Percentiles rank a stretch among this genome's conserved stretches.
Evolutionary conservation across 2,888 invertebrate genomes (phyloP).

Genomic region (Oscheius sp.): DNA sequence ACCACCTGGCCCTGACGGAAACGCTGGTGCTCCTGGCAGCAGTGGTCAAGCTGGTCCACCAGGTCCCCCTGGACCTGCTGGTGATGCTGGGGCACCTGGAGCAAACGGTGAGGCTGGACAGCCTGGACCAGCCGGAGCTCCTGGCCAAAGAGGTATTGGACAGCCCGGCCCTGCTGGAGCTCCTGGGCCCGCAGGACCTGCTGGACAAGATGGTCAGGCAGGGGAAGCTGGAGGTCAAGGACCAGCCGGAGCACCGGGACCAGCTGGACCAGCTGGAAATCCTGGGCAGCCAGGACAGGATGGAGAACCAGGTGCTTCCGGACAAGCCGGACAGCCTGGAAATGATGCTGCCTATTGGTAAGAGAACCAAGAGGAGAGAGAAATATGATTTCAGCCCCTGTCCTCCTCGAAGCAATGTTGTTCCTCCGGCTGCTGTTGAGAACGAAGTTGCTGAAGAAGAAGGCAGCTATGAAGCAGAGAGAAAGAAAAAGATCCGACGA

Average conservation of each 20-base stretch:
- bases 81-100: constrained; percentile 1
- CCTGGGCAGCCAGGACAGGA: background rate
- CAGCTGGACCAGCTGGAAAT: background rate
- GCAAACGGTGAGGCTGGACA: constrained; percentile 2
- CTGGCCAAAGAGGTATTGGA: background rate
- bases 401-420: constrained; percentile 2
- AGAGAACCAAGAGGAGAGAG: constrained; percentile 36
- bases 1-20: background rate
- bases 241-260: background rate
- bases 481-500: background rate
- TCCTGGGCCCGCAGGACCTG: constrained; percentile 21
- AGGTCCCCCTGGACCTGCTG: background rate
- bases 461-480: background rate
- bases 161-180: background rate
- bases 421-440: constrained; percentile 5
- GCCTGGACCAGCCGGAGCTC: background rate
- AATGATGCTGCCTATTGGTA: constrained; percentile 3
- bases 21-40: background rate
- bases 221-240: background rate
- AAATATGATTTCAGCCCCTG: background rate
- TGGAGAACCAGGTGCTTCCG: background rate
- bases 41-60: background rate
- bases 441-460: background rate
- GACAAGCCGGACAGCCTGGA: background rate
- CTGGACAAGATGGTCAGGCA: constrained; percentile 32